Conservation (phyloP, 2,888 invertebrate genomes). For the Stenodema calcarata region DNA sequence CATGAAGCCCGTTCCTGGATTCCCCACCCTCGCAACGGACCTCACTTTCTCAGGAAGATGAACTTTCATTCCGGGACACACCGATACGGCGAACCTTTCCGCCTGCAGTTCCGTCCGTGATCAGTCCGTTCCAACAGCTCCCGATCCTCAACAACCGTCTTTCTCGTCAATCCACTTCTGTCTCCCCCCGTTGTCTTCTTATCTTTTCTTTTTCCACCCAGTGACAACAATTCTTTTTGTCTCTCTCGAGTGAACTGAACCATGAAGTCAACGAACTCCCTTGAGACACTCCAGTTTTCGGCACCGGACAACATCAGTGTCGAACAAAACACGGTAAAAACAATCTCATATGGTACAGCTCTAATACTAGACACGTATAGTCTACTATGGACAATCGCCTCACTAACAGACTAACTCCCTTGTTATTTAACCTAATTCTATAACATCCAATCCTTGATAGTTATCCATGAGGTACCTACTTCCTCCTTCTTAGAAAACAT, state of each 20-base stretch:
- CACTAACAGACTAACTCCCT: neutral
- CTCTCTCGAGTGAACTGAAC: neutral
- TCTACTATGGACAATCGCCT: neutral
- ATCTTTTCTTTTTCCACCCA: neutral
- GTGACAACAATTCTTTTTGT: neutral
- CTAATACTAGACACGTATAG: neutral
- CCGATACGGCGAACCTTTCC: constrained; percentile 24
- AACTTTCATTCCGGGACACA: constrained; percentile 36
- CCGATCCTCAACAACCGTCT: neutral
- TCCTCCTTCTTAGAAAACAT: neutral
- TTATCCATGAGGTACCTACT: neutral
- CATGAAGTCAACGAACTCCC: constrained; percentile 36
- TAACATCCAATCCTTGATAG: neutral
- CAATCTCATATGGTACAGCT: neutral
- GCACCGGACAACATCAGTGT: constrained; percentile 27
- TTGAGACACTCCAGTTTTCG: constrained; percentile 39
- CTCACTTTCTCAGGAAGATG: constrained; percentile 43
- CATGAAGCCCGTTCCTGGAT: neutral
- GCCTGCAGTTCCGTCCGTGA: constrained; percentile 27
- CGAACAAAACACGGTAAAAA: constrained; percentile 37
- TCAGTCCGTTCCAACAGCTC: constrained; percentile 28
- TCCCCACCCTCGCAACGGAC: neutral
- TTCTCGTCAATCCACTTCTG: neutral
- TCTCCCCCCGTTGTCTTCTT: neutral
- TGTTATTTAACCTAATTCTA: neutral